Percentiles rank a stretch among this genome's conserved stretches.
Conservation (phyloP, 2,797 vertebrate species). For the Vireo griseus region DNA sequence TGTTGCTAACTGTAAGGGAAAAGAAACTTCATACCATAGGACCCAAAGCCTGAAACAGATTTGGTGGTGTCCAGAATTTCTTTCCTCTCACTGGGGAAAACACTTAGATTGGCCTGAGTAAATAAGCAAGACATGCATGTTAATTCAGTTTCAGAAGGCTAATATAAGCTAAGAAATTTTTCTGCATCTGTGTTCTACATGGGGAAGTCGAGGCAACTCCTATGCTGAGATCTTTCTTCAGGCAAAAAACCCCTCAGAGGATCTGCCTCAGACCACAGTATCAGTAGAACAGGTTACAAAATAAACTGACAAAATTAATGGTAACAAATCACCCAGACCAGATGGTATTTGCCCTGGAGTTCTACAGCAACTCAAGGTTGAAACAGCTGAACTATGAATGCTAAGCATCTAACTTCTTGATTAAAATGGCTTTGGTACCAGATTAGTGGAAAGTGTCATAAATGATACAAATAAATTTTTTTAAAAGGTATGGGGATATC, state of each 20-base stretch:
- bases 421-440: not conserved
- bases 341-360: not conserved
- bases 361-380: not conserved
- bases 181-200: not conserved
- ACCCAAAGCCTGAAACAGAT: not conserved
- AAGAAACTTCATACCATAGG: not conserved
- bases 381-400: not conserved
- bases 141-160: not conserved
- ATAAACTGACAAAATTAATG: not conserved
- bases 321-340: not conserved
- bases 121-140: not conserved
- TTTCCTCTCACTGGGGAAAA: not conserved
- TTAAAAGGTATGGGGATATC: not conserved
- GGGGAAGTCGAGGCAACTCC: not conserved
- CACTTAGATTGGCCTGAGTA: not conserved
- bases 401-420: not conserved
- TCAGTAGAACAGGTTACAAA: not conserved
- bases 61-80: not conserved
- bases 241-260: not conserved
- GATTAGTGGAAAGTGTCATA: not conserved
- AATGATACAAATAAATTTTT: not conserved
- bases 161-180: not conserved
- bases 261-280: not conserved
- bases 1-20: not conserved
- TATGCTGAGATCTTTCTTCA: not conserved